Evolutionary conservation across 2,888 invertebrate species (phyloP), one percentile per base, ranked within the genome.

Genomic region (Cordylochernes scorpioides): DNA sequence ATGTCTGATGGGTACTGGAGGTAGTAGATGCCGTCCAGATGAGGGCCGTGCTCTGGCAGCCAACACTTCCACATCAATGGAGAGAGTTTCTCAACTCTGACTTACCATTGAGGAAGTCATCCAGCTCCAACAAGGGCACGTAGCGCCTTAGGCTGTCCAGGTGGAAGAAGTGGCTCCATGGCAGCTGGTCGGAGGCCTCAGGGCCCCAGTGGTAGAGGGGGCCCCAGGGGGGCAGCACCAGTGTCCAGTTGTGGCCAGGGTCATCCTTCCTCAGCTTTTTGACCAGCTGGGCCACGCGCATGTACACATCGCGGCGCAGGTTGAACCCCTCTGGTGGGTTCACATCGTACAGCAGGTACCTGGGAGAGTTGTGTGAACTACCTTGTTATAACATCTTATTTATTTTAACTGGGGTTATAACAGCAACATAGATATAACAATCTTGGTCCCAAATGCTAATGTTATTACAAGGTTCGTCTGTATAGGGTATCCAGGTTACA

Each of bases 251-350:
- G 32, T 59, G 59, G 32, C 64, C 59, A 30, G 80, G 57, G 31
- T 67, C 62, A 26, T 54, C 49, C 32, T 60, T 59, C 33, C 64
- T 60, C 30, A 82, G 58, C 34, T 67, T 63, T 17, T 68, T 61
- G 0, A 78, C 60, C 48, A 88, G 67, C 26, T 74, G 69, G 2
- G 88, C 84, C 45, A 86, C 62, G 42, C 94, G 64, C 61, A 94
- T 70, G 47, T 82, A 94, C 2, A 97, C 91, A 59, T 97, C 94
- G 18, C 94, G 63, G 10, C 88, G 62, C 36, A 97, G 61, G 58
- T 97, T 97, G 49, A 97, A 97, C 0, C 97, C 97, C 59, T 97
- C 94, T 0, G 75, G 71, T 3, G 70, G 71, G 58, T 94, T 94
- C 0, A 94, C 71, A 49, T 88, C 84, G 53, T 88, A 97, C 27